Evolutionary conservation across 2,888 invertebrate genomes (phyloP), one percentile per base, ranked within the genome.

Genomic region (Trypoxylon attenuatum): DNA sequence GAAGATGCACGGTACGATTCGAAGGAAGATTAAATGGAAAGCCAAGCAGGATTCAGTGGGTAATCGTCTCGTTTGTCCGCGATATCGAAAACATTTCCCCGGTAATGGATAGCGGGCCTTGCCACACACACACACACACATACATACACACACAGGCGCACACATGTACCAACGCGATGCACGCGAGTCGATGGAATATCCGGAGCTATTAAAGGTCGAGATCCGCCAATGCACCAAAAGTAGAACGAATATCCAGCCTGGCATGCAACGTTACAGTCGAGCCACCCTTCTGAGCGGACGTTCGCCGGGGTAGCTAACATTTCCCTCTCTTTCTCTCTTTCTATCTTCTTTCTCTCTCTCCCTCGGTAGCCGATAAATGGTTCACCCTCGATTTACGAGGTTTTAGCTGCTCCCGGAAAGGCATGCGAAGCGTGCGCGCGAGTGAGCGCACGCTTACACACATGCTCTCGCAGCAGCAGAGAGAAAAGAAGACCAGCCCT

Each of bases 221-320:
- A 65, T 71, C 55, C 61, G 51, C 27, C 57, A 43, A 51, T 74
- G 59, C 59, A 63, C 65, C 42, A 59, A 71, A 69, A 76, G 67
- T 76, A 56, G 73, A 69, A 67, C 66, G 64, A 67, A 73, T 67
- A 76, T 71, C 71, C 47, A 63, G 51, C 64, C 53, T 41, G 42
- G 16, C 57, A 63, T 43, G 41, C 39, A 43, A 38, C 52, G 59
- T 59, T 66, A 59, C 47, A 61, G 45, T 42, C 56, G 43, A 54
- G 29, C 50, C 59, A 62, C 47, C 59, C 68, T 23, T 25, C 18
- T 39, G 42, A 62, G 53, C 66, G 58, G 47, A 53, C 69, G 23
- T 15, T 13, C 38, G 5, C n/a, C 55, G 66, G 51, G 65, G 71
- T 66, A 76, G 78, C 80, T 79, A 79, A 78, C 81, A 64, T 80